Base-by-base conservation (phyloP, 2,797 vertebrate species). In the Lophius americanus region DNA sequence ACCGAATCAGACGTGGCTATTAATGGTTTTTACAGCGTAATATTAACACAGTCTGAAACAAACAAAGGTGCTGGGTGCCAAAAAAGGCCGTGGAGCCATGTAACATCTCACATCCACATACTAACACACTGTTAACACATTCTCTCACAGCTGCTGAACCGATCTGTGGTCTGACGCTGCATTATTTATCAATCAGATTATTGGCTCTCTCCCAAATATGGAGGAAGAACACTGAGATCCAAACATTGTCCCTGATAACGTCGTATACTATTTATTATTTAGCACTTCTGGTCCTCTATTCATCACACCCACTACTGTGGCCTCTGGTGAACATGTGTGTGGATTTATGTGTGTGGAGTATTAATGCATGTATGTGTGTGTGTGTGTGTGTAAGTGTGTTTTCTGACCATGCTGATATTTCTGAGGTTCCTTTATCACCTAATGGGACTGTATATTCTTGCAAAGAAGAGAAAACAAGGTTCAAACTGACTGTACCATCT, bases 191-290 rank as follows among this genome's bases (percentile, higher is more conserved):
- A 2, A 41, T 64, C 44, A 5, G 33, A 68, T 81, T 68, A 75
- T 70, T 51, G 64, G 62, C 46, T 80, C 59, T 47, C 60, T 73
- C 56, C 53, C 56, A 46, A 65, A 65, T 41, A 60, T 47, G 46
- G 23, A 23, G 42, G 65, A 53, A 83, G 64, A 73, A 79, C 66
- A 37, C 52, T 11, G 9, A 70, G 78, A 76, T 89, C 73, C 70
- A 70, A 76, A 68, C 56, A 49, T 53, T 60, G 75, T 81, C 7
- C 2, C 76, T 9, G 78, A 78, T 82, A 47, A 82, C 85, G 85
- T 78, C 62, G 62, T 68, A 50, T 73, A 11, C 36, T n/a, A 83
- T 93, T 47, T 83, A 93, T 92, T 92, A 93, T 93, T 92, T 56
- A 93, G 56, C 9, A 67, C 66, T 32, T 46, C 60, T 69, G 44